Evolutionary conservation across 2,113 vertebrate genomes (phyloP).

Genomic region (Barbus barbus): DNA sequence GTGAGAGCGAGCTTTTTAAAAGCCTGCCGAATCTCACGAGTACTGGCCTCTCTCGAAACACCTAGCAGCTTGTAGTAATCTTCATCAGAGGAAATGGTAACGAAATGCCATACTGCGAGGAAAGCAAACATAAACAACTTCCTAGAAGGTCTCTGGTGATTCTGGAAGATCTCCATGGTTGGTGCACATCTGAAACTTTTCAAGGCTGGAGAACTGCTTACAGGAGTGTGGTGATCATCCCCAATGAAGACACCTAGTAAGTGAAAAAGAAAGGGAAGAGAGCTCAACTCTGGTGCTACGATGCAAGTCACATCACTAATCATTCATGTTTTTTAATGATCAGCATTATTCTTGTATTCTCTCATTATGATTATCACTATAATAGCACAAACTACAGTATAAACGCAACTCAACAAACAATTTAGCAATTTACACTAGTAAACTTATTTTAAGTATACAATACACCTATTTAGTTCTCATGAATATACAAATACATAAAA

Average conservation of each 20-base stretch:
- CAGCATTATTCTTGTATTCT: no score
- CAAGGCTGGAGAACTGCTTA: neutral
- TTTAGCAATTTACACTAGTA: no score
- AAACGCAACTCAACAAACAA: neutral
- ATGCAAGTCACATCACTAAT: no score
- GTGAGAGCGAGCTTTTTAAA: conserved; percentile 96
- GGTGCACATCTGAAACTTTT: neutral
- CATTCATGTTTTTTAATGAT: neutral
- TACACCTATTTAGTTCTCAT: neutral
- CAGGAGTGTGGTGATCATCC: neutral
- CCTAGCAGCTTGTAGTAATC: conserved; percentile 92
- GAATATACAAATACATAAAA: neutral
- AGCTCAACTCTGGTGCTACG: neutral
- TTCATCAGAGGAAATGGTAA: conserved; percentile 72
- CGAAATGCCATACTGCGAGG: conserved; percentile 65
- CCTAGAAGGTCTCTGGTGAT: conserved; percentile 52
- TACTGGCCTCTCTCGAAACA: conserved; percentile 87
- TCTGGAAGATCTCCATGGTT: neutral
- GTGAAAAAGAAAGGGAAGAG: neutral
- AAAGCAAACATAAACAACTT: conserved; percentile 66
- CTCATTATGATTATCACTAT: neutral
- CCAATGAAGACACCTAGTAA: neutral
- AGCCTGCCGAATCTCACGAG: conserved; percentile 91
- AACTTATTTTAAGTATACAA: no score
- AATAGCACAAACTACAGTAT: neutral